These are phyloP conservation scores for Capricornis sumatraensis DNA, from an alignment of 2,113 vertebrate genomes.

Conservation along the genomic window DNA sequence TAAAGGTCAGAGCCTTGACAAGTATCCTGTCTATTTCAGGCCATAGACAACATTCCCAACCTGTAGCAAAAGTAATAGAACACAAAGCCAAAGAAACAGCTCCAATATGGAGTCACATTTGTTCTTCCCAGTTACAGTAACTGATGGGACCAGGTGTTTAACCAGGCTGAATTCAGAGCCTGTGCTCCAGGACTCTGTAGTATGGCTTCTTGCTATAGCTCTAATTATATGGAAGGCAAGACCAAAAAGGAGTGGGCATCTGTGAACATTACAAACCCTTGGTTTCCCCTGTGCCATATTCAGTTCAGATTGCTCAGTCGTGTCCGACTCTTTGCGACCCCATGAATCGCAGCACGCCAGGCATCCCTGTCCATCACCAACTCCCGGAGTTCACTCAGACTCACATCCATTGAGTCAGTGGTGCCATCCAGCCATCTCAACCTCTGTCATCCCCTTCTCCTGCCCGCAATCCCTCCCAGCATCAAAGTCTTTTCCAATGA, in stretches of 20 bases:
- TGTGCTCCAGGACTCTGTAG: not conserved
- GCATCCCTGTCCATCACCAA: no score
- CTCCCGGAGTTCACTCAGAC: not conserved
- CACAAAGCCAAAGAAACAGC: not conserved
- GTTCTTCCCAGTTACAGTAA: not conserved
- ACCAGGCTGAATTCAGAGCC: not conserved
- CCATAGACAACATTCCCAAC: not conserved
- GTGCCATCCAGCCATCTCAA: no score
- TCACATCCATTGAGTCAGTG: no score
- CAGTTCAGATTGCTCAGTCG: not conserved
- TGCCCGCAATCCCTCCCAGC: no score
- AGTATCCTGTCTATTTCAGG: not conserved
- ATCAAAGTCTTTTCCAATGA: no score
- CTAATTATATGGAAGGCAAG: not conserved
- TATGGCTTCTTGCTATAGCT: not conserved
- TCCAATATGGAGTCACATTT: not conserved
- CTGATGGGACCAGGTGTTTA: not conserved
- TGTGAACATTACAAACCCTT: slow-evolving; percentile 29
- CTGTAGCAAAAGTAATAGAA: not conserved
- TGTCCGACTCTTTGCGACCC: no score
- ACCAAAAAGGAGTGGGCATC: not conserved
- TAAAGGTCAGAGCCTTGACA: not conserved
- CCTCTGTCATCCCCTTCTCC: no score
- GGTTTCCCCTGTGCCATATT: accelerated
- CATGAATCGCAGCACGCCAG: no score